Base-by-base conservation (phyloP, 2,113 vertebrate species). In the Pachyramphus minor region DNA sequence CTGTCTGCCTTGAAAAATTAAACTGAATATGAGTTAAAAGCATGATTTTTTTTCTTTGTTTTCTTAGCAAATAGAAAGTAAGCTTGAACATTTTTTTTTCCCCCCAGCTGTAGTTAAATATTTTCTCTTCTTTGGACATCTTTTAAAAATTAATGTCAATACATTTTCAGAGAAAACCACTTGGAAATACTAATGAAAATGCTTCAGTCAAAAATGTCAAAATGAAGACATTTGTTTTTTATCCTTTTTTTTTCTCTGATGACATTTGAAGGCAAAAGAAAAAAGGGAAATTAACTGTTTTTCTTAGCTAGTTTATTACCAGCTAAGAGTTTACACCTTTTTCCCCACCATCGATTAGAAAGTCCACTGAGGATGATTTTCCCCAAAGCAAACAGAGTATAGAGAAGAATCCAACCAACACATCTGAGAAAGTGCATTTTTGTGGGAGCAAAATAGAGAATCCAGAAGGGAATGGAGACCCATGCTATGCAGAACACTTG, bases 141-240 rank as follows among this genome's bases (percentile, higher is more conserved):
- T 78, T 78, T 85, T 49, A 62, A 62, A 88, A 75, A 75, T 39
- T 11, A 71, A 19, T 71, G 22, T 62, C 30, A n/a, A 62, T 71
- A 45, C 2, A 24, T 78, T 87, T 90, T 58, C n/a, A 71, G 69
- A 74, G 9, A 62, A 92, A 87, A 39, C 0, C 1, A 22, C 62
- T 85, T 74, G 71, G 27, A 92, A 82, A 87, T 47, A 47, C 33
- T 66, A 78, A 84, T 49, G 41, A 60, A 89, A 81, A 84, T 14
- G 0, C 11, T 81, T 77, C 53, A 50, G 74, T 47, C 66, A 52
- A 84, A 92, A 84, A 66, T 81, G 50, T 84, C 82, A 90, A 73
- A 92, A 93, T 81, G 3, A 90, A 91, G 73, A 77, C 27, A 50
- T 73, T 39, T 84, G 31, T 41, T 72, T 86, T 88, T 76, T 8